A percentile compares a stretch with the other conserved stretches of the same genome.
Evolutionary conservation across 2,797 vertebrate species (phyloP).

Genomic region (Chrosomus eos): DNA sequence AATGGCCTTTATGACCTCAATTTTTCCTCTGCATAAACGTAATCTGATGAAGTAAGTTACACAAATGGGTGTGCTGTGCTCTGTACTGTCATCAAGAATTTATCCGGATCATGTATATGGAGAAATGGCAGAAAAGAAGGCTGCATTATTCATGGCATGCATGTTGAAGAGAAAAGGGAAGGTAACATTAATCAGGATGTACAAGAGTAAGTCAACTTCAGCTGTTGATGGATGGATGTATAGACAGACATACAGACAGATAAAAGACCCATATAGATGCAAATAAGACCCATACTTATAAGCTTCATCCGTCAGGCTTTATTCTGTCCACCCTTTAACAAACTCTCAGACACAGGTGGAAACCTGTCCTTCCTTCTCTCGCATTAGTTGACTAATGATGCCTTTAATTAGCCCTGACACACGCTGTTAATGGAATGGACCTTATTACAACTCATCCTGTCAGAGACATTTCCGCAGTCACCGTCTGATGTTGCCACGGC

Average conservation of each 20-base stretch:
- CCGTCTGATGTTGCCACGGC: conserved; percentile 67
- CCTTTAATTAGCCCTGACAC: conserved; percentile 78
- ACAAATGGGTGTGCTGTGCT: background rate
- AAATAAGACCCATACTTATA: background rate
- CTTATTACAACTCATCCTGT: conserved; percentile 78
- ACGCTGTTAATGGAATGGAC: conserved; percentile 80
- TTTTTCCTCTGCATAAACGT: background rate
- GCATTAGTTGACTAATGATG: conserved; percentile 78
- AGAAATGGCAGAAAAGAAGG: background rate
- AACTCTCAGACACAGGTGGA: conserved; percentile 21
- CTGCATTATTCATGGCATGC: background rate
- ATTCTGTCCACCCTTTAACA: conserved; percentile 13
- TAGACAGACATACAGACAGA: background rate
- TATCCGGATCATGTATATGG: background rate
- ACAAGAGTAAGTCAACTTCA: background rate
- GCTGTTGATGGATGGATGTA: background rate
- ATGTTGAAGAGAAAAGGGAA: background rate
- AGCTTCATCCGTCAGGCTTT: background rate
- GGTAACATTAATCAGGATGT: background rate
- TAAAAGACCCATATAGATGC: background rate
- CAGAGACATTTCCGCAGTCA: conserved; percentile 69
- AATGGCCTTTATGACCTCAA: background rate
- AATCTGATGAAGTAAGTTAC: conserved; percentile 8
- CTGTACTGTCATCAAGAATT: conserved; percentile 31
- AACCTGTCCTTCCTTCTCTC: conserved; percentile 46